Evolutionary conservation across 2,888 invertebrate species (phyloP), one percentile per base, ranked within the genome.

Genomic region (Ommatoiulus sabulosus): DNA sequence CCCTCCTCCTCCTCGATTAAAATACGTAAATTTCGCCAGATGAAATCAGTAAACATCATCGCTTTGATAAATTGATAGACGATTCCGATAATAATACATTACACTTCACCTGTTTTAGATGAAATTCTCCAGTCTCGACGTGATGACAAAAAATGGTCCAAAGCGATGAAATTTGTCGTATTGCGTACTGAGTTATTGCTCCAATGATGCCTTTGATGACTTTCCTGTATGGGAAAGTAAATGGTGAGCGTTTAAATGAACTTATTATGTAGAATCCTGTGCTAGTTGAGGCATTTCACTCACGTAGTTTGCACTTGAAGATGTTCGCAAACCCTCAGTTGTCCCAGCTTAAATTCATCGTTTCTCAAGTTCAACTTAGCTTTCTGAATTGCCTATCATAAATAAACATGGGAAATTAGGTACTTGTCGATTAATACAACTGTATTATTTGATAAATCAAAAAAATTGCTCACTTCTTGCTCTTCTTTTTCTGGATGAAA

Each of bases 281-380:
- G 12, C 10, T 15, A 10, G 12, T 35, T 43, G n/a, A 17, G 12
- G 12, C 5, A 35, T 10, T 35, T 3, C 12, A 87, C 87, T 87
- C 24, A 87, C 87, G 52, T 12, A 17, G 57, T 52, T 57, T 35
- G 20, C 20, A 87, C 87, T 87, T 87, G 87, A 48, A 87, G 87
- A 52, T 87, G 20, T 44, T 87, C 87, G 57, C 44, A 46, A 10
- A 10, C 86, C 1, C 10, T 44, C 4, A 43, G 24, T 3, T 84
- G 2, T 24, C 1, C 17, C 84, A 84, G 17, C n/a, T 24, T 84
- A 17, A 84, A 17, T 84, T 1, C 35, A 8, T 12, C 7, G 2
- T 84, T 3, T 35, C 24, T 43, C 3, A 84, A 10, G 84, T 84
- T 17, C 12, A 52, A 52, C 52, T 8, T 12, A 52, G 52, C 12